Conservation (phyloP, 2,113 vertebrate genomes). For the Pagrus major region DNA sequence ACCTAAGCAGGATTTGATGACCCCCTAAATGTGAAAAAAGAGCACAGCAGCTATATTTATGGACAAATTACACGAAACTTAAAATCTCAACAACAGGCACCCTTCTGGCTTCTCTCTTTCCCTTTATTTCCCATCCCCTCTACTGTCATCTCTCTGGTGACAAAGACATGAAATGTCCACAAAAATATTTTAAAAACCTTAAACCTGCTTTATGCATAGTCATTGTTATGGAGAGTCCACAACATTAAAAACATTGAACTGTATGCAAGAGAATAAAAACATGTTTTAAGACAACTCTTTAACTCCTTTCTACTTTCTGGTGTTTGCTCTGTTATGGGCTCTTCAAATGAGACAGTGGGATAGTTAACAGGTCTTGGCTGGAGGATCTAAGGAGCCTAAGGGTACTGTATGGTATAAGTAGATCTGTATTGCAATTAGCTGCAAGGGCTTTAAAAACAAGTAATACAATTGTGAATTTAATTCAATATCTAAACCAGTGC, state of each 20-base stretch:
- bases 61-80: background rate
- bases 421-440: slow-evolving; percentile 24
- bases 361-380: slow-evolving; percentile 19
- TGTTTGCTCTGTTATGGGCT: background rate
- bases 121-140: background rate
- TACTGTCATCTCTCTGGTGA: background rate
- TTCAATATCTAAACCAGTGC: slow-evolving; percentile 18
- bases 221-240: background rate
- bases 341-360: slow-evolving; percentile 8
- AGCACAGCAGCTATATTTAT: background rate
- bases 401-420: slow-evolving; percentile 22
- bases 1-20: background rate
- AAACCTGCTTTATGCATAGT: background rate
- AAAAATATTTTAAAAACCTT: background rate
- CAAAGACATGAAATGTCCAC: background rate
- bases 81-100: background rate
- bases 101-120: background rate
- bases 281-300: background rate
- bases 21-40: background rate
- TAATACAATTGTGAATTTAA: slow-evolving; percentile 33
- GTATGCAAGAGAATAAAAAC: background rate
- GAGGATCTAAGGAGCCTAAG: slow-evolving; percentile 17
- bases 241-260: background rate
- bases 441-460: slow-evolving; percentile 25
- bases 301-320: background rate